Conservation (phyloP, 2,797 vertebrate genomes). For the Euphonia xanthogaster region DNA sequence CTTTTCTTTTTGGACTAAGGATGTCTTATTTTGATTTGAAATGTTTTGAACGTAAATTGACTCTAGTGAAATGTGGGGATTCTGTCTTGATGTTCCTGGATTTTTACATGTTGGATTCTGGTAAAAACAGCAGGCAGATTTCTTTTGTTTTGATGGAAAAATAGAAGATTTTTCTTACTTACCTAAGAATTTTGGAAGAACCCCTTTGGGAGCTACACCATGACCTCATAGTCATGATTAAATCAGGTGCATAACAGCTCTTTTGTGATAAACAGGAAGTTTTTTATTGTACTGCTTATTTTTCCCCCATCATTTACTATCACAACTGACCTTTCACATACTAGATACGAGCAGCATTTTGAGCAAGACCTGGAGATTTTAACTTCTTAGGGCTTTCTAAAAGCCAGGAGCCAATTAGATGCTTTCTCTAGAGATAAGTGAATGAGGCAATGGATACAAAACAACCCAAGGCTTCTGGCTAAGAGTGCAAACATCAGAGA, state of each 20-base stretch:
- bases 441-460: neutral
- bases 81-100: neutral
- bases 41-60: neutral
- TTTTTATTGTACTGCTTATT: neutral
- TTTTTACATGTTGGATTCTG: neutral
- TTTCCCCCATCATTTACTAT: neutral
- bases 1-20: neutral
- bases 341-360: neutral
- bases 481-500: neutral
- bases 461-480: neutral
- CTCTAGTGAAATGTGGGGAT: neutral
- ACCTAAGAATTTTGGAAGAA: neutral
- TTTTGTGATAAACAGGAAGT: neutral
- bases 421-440: neutral
- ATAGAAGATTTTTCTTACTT: neutral
- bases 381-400: neutral
- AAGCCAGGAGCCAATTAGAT: neutral
- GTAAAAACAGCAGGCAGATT: neutral
- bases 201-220: neutral
- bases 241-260: neutral
- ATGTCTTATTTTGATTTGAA: neutral
- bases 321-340: neutral
- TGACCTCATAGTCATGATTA: neutral
- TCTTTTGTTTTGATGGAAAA: neutral
- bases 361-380: neutral